Conservation (phyloP, 2,113 vertebrate genomes). For the Procavia capensis region DNA sequence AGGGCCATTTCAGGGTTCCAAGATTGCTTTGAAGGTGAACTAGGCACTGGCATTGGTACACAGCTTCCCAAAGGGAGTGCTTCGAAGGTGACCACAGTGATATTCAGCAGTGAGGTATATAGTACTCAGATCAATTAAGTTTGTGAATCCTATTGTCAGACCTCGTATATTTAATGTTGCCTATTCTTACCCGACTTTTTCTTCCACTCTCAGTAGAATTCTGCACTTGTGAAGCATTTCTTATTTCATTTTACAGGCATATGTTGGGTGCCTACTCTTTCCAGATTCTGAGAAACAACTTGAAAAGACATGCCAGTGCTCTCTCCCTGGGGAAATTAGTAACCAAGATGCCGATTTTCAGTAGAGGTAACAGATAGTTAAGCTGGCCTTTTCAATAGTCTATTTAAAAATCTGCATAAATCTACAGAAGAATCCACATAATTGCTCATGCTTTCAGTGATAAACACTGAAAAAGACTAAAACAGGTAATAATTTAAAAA, state of each 20-base stretch:
- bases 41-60: too few species aligned
- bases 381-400: neutral
- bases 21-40: too few species aligned
- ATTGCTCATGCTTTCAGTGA: neutral
- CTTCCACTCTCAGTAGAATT: neutral
- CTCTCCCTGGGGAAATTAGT: neutral
- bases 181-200: neutral
- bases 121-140: too few species aligned
- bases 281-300: neutral
- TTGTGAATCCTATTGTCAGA: too few species aligned
- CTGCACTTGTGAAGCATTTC: neutral
- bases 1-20: too few species aligned
- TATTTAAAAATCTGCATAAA: neutral
- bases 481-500: neutral
- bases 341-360: neutral
- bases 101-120: too few species aligned
- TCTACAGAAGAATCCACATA: neutral
- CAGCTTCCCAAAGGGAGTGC: too few species aligned
- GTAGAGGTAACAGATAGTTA: neutral
- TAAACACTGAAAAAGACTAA: neutral
- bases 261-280: neutral
- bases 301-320: neutral
- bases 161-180: neutral
- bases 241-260: neutral
- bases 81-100: too few species aligned